These are phyloP conservation scores for Ridgeia piscesae DNA, from an alignment of 1,140 invertebrate species.

Conservation along the genomic window DNA sequence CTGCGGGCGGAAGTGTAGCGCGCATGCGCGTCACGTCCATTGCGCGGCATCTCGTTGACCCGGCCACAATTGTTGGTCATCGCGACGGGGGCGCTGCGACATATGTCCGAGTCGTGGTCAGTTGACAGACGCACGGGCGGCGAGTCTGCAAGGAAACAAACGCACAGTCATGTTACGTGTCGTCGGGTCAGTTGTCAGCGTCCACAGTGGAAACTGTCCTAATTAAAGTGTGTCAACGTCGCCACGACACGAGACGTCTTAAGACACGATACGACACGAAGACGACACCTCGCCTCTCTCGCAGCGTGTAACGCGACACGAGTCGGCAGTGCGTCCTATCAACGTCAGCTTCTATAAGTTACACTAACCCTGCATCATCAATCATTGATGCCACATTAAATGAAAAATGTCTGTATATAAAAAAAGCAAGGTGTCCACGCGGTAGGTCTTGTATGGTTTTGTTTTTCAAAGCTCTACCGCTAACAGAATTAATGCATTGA, in stretches of 20 bases:
- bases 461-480: neutral
- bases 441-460: neutral
- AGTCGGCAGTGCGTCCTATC: neutral
- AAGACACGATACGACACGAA: neutral
- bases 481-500: neutral
- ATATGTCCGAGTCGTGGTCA: neutral
- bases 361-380: neutral
- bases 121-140: neutral
- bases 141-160: neutral
- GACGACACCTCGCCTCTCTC: neutral
- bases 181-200: neutral
- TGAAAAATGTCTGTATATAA: neutral
- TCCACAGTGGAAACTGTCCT: neutral
- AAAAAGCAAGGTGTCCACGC: neutral
- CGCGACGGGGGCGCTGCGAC: neutral
- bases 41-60: neutral
- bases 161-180: neutral
- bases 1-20: neutral
- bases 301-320: neutral
- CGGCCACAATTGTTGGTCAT: neutral
- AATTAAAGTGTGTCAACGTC: neutral
- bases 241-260: neutral
- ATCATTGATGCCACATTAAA: neutral
- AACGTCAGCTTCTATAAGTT: neutral
- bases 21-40: neutral